Evolutionary conservation across 2,888 invertebrate species (phyloP), one percentile per base, ranked within the genome.

Genomic region (Cyaniris semiargus): DNA sequence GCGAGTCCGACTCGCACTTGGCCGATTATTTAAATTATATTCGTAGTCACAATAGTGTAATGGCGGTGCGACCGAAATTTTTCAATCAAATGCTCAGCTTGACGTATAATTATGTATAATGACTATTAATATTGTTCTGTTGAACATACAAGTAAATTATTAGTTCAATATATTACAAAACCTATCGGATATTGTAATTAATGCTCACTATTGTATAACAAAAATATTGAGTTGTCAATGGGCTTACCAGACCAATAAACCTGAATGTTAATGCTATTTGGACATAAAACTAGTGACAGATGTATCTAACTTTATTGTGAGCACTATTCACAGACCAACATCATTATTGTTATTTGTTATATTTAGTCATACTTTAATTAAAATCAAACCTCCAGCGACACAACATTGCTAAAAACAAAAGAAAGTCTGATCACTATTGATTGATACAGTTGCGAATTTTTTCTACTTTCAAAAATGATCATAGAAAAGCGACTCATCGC

Each of bases 31-130:
- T 44, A 44, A 72, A 72, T 72, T 21, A 18, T 74, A 74, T 15
- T 3, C 44, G 18, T 6, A 15, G 27, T 48, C 74, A 72, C 72
- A 74, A 74, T 74, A 74, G 77, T 78, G 21, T 75, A 75, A 72
- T 75, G 72, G 53, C 78, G 74, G 60, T 78, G 76, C 56, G 76
- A 78, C 71, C 76, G 76, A 76, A 80, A 81, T 87, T 91, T 90
- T 92, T 90, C 90, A 91, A 91, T 92, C 91, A 89, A 79, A 82
- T 60, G 79, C 91, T 7, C 91, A 90, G 91, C 87, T 79, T 88
- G 91, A 81, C 78, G 80, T 84, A 88, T 87, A 86, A 90, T 91
- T 90, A 90, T 84, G 82, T 87, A 86, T 90, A 91, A 91, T 89
- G 88, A 90, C 74, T 38, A 74, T 74, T 88, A 87, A 82, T 82